phyloP scores from a whole-genome alignment of 2,113 vertebrate genomes.

The Chaetura pelagica region DNA sequence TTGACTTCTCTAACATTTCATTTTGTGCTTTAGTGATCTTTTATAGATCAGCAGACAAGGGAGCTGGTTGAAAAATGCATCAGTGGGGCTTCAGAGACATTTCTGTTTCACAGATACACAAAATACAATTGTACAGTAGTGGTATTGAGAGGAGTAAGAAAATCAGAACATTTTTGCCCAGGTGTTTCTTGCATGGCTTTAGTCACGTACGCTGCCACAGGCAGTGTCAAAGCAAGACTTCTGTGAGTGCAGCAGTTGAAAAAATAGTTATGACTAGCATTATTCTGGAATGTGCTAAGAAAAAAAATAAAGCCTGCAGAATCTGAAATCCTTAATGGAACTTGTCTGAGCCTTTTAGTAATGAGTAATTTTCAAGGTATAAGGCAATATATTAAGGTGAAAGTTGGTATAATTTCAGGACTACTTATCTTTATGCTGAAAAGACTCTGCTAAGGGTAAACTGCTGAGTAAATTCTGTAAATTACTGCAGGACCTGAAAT shows the following conservation, averaged over 20 bases:
- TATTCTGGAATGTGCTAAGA: neutral
- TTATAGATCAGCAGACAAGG: neutral
- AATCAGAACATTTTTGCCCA: neutral
- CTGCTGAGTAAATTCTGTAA: neutral
- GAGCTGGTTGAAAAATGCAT: neutral
- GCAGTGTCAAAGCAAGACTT: neutral
- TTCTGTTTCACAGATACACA: neutral
- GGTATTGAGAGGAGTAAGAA: neutral
- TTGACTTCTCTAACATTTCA: neutral
- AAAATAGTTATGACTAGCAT: neutral
- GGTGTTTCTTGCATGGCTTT: neutral
- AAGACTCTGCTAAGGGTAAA: neutral
- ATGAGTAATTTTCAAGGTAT: neutral
- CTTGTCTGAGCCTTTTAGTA: neutral
- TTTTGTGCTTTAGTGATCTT: neutral
- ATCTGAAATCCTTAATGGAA: neutral
- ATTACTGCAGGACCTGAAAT: neutral
- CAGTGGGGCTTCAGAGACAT: neutral
- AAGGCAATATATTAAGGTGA: neutral
- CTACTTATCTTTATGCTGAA: neutral
- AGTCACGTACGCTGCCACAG: neutral
- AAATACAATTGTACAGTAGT: neutral
- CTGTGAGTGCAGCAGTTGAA: neutral
- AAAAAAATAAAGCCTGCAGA: neutral
- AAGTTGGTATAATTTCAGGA: neutral